These are phyloP conservation scores for Pocota personata DNA, from an alignment of 2,888 invertebrate genomes.

Conservation along the genomic window DNA sequence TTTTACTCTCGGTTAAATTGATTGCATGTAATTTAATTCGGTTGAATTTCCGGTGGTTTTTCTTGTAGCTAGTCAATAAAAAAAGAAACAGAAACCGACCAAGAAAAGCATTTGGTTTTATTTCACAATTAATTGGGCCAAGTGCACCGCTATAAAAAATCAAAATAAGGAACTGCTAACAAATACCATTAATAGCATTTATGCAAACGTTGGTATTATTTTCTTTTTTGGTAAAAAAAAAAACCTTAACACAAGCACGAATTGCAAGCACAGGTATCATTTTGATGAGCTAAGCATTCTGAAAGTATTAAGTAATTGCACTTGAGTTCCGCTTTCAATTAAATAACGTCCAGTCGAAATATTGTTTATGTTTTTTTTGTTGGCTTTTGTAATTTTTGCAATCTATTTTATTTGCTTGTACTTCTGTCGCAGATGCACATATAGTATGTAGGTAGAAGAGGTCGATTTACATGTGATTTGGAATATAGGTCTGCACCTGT, in stretches of 20 bases:
- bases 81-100: neutral
- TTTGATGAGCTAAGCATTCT: constrained; percentile 43
- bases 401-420: neutral
- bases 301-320: constrained; percentile 66
- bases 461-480: constrained; percentile 57
- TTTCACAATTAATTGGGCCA: constrained; percentile 71
- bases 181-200: constrained; percentile 49
- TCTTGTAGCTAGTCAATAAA: constrained; percentile 34
- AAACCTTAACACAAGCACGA: constrained; percentile 33
- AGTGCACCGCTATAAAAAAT: constrained; percentile 54
- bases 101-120: constrained; percentile 30
- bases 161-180: constrained; percentile 63
- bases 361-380: constrained; percentile 36
- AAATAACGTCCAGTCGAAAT: constrained; percentile 61
- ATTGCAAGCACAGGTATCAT: constrained; percentile 60
- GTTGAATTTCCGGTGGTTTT: constrained; percentile 67
- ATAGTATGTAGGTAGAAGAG: constrained; percentile 18
- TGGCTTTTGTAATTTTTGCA: constrained; percentile 19
- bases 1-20: constrained; percentile 73
- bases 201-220: constrained; percentile 54
- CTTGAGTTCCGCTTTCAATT: constrained; percentile 72
- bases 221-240: constrained; percentile 41
- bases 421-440: constrained; percentile 38
- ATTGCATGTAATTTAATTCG: constrained; percentile 72
- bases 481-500: constrained; percentile 66